Conservation (phyloP, 2,888 invertebrate genomes). For the Callimorpha dominula region DNA sequence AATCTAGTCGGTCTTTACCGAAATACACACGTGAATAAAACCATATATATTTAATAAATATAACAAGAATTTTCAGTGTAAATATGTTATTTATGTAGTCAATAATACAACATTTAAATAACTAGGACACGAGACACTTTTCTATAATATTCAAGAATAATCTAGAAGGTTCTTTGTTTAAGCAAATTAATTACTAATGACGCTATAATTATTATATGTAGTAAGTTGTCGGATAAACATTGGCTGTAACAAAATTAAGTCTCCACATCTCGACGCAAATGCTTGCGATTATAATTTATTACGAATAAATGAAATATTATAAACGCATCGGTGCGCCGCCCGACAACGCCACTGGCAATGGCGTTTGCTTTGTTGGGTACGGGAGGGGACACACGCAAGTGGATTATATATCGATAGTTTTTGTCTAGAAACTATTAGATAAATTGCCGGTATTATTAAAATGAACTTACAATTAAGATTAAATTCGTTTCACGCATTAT, state of each 20-base stretch:
- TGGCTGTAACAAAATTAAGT: slow-evolving; percentile 68
- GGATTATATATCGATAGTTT: slow-evolving; percentile 16
- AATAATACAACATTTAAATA: too few species aligned
- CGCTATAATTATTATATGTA: slow-evolving; percentile 8
- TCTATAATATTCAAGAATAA: not conserved
- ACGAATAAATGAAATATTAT: slow-evolving; percentile 87
- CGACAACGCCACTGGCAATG: slow-evolving; percentile 86
- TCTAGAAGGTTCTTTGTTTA: not conserved
- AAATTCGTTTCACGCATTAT: too few species aligned
- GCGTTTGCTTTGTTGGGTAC: slow-evolving; percentile 83
- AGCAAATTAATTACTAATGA: slow-evolving; percentile 16
- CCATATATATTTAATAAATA: too few species aligned
- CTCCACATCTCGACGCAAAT: slow-evolving; percentile 62
- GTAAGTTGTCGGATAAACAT: slow-evolving; percentile 46
- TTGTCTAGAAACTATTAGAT: not conserved
- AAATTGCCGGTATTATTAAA: too few species aligned
- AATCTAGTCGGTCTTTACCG: too few species aligned
- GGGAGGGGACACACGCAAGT: slow-evolving; percentile 54
- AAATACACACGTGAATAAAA: too few species aligned
- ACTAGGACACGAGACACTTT: not conserved
- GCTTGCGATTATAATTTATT: slow-evolving; percentile 84
- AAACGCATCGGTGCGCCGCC: slow-evolving; percentile 85
- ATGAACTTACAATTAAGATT: too few species aligned
- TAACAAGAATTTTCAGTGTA: too few species aligned
- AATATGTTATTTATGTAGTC: too few species aligned